These are phyloP conservation scores for Dascyllus trimaculatus DNA, from an alignment of 2,113 vertebrate species.

Conservation along the genomic window DNA sequence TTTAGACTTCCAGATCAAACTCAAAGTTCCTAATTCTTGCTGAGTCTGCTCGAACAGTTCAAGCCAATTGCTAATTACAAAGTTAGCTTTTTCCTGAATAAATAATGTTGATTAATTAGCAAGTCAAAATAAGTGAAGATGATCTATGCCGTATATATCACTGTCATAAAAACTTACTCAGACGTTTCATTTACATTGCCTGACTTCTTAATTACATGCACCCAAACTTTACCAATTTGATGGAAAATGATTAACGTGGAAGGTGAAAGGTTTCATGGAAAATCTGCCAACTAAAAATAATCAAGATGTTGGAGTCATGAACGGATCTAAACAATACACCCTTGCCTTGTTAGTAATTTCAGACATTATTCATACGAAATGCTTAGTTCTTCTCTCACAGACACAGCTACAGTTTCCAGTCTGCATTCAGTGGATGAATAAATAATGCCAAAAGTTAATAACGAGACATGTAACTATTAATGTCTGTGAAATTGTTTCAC, in stretches of 20 bases:
- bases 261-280: constrained; percentile 66
- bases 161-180: constrained; percentile 80
- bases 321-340: constrained; percentile 11
- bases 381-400: constrained; percentile 3
- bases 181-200: constrained; percentile 81
- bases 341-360: constrained; percentile 10
- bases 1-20: constrained; percentile 71
- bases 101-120: constrained; percentile 88
- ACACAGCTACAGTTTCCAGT: not conserved
- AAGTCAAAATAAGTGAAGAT: constrained; percentile 84
- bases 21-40: constrained; percentile 64
- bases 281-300: constrained; percentile 49
- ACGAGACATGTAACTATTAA: not conserved
- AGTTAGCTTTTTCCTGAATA: constrained; percentile 79
- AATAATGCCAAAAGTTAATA: constrained; percentile 18
- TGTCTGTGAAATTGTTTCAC: constrained; percentile 5
- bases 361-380: constrained; percentile 21
- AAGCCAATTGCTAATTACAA: constrained; percentile 81
- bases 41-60: constrained; percentile 74
- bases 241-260: constrained; percentile 70
- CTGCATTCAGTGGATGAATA: not conserved
- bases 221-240: constrained; percentile 76
- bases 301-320: constrained; percentile 24
- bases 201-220: constrained; percentile 80
- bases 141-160: constrained; percentile 85